Evolutionary conservation across 2,888 invertebrate genomes (phyloP).

Genomic region (Galeruca laticollis): DNA sequence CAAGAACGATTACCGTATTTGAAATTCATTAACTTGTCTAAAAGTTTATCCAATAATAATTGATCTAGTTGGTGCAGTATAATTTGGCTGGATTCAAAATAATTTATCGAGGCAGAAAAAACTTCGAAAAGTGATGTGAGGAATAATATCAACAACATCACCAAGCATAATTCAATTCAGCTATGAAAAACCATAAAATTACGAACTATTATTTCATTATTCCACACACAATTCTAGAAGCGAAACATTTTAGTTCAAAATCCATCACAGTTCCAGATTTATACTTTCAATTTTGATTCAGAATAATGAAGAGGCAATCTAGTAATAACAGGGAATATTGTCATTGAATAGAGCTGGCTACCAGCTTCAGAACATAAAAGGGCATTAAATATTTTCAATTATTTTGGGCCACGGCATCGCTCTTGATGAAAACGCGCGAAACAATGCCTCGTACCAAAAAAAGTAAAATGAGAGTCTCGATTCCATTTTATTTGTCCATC

Average conservation of each 20-base stretch:
- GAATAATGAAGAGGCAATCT: slow-evolving; percentile 44
- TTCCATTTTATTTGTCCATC: slow-evolving; percentile 63
- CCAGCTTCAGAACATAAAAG: slow-evolving; percentile 34
- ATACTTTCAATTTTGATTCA: slow-evolving; percentile 35
- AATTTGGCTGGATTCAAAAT: too few relatives aligned
- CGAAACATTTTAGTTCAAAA: neutral
- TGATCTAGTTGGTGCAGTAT: too few relatives aligned
- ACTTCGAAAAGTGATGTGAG: too few relatives aligned
- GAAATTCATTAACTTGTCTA: too few relatives aligned
- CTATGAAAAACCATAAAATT: neutral
- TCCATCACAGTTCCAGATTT: slow-evolving; percentile 19
- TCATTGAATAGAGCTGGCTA: slow-evolving; percentile 31
- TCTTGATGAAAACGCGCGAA: slow-evolving; percentile 52
- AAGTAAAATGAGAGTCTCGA: slow-evolving; percentile 59
- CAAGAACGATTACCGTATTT: too few relatives aligned
- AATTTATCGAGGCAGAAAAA: too few relatives aligned
- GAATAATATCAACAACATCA: too few relatives aligned
- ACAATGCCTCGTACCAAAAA: slow-evolving; percentile 62
- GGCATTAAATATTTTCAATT: slow-evolving; percentile 51
- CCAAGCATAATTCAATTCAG: neutral
- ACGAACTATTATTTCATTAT: neutral
- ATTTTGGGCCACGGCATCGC: slow-evolving; percentile 44
- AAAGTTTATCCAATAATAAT: too few relatives aligned
- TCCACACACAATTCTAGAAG: neutral
- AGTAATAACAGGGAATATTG: slow-evolving; percentile 38